Base-by-base conservation (phyloP, 2,797 vertebrate species). In the Sebastes steindachneri region DNA sequence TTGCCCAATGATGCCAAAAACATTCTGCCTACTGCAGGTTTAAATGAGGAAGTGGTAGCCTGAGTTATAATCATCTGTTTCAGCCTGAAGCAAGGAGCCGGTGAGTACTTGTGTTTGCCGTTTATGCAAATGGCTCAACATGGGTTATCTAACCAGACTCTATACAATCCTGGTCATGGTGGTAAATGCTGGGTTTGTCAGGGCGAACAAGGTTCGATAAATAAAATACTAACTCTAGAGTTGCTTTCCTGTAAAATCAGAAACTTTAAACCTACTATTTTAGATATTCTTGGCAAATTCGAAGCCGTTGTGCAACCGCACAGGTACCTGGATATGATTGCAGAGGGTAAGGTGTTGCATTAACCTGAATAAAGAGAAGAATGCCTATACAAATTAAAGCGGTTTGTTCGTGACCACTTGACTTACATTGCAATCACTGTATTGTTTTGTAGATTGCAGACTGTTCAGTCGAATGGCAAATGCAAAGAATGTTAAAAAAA, bases 41-140 rank as follows among this genome's bases (percentile, higher is more conserved):
- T 67, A 60, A 70, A 75, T 70, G 55, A 68, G 62, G 29, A 75
- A 57, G 12, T 59, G 35, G 5, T 55, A 59, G 33, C 33, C 21
- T 54, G 28, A 62, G 68, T 37, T 31, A 26, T 60, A 66, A 64
- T 63, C 17, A 60, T 9, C 17, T 4, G 4, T 58, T 73, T 70
- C 31, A 66, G 9, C 17, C 57, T 37, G 15, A 64, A 62, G 41
- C 31, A 83, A 65, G 28, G 53, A 68, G 60, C 33, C 3, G 0
- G 23, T n/a, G 23, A 77, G 28, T 29, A 51, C 21, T 28, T 59
- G 23, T 54, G 11, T 74, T 78, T 69, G 60, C 54, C 59, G 54
- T 55, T 63, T 37, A 77, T 73, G 68, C 54, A 73, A 82, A 74
- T 2, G 9, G 19, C 21, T 82, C n/a, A 73, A 23, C 23, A 26